Evolutionary conservation across 2,888 invertebrate genomes (phyloP), one percentile per base, ranked within the genome.

Genomic region (Lochmaea capreae): DNA sequence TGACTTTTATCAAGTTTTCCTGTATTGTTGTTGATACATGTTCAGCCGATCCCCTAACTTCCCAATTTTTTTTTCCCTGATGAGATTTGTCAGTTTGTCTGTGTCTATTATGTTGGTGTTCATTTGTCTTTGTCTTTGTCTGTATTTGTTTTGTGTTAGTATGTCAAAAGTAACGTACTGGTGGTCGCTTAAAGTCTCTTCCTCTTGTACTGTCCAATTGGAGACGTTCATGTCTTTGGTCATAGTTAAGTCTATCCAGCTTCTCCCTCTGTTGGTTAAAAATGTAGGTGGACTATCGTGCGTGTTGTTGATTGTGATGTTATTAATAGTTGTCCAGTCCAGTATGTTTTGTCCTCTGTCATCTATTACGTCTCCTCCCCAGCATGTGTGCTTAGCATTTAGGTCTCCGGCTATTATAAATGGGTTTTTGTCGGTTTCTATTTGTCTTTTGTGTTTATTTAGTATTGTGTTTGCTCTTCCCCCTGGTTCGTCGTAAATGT

Each of bases 181-280:
- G 58, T 80, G 80, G 57, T 78, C 78, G 61, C 79, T 78, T 11
- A 79, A 58, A 0, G 61, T 72, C 14, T 80, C 79, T 4, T 75
- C 74, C 1, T 70, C 72, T 9, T 46, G 1, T 10, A 80, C 76
- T 4, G 1, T 42, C 78, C 79, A 77, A 16, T 67, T 59, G 0
- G 18, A 26, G 5, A 73, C 43, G 8, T 12, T 42, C 6, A 67
- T 52, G 1, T 71, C 59, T 58, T 67, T 78, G 0, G 65, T 65
- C 14, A 74, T 11, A 3, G 77, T 76, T 3, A 79, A 26, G 61
- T 80, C 79, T 8, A 79, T 61, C 73, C 73, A 79, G 54, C 79
- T 76, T 14, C 39, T 52, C 3, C 79, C 79, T 33, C 65, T 76
- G 5, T 39, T 59, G 14, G 67, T 68, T 26, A 26, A 26, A 3